phyloP scores from a whole-genome alignment of 1,140 invertebrate genomes.

The Pseudomyrmex gracilis region DNA sequence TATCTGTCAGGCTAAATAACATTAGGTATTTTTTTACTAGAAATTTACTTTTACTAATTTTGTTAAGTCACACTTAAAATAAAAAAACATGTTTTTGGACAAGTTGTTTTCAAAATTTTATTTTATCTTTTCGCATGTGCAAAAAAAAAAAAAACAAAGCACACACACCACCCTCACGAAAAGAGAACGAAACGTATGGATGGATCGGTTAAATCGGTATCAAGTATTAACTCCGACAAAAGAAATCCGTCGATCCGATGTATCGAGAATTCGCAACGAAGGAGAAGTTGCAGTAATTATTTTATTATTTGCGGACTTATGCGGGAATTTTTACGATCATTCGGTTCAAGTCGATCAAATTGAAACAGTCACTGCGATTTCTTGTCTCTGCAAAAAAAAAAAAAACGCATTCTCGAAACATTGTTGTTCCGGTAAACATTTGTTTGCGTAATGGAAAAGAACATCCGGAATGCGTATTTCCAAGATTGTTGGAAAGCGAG shows the following conservation, averaged over 20 bases:
- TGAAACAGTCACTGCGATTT: slow-evolving; percentile 3
- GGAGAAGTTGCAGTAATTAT: slow-evolving; percentile 9
- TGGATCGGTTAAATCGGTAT: background rate
- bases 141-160: background rate
- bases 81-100: slow-evolving; percentile 33
- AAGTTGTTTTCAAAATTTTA: slow-evolving; percentile 37
- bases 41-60: no score
- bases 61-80: background rate
- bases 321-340: no score
- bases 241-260: background rate
- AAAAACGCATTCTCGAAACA: background rate
- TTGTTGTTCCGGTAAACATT: no score
- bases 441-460: slow-evolving; percentile 14
- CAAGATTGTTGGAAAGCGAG: background rate
- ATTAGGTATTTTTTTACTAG: no score
- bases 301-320: no score
- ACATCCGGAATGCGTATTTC: background rate
- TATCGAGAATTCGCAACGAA: background rate
- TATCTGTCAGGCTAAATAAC: no score
- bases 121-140: slow-evolving; percentile 24
- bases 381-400: no score
- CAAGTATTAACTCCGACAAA: slow-evolving; percentile 2
- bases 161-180: background rate
- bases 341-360: no score
- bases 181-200: background rate